Percentiles rank a stretch among this genome's conserved stretches.
phyloP scores from a whole-genome alignment of 1,140 invertebrate species.

The Dermatophagoides farinae region DNA sequence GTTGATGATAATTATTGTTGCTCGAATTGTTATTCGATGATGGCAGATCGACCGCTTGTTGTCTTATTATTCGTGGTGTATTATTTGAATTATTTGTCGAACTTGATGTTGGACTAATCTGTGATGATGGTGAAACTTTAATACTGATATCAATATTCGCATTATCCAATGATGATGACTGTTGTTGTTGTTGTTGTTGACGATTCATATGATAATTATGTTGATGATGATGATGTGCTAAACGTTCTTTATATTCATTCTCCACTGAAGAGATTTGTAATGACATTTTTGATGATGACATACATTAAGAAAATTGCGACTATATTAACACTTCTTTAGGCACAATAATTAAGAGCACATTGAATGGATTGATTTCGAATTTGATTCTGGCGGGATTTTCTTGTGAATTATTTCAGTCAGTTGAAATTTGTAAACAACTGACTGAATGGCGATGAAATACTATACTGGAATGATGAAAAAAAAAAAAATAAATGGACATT shows the following conservation, averaged over 20 bases:
- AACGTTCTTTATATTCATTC: slow-evolving; percentile 5
- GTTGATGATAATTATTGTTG: not conserved
- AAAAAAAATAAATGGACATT: too few relatives aligned
- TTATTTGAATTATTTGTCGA: not conserved
- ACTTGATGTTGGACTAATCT: not conserved
- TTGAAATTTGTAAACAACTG: too few relatives aligned
- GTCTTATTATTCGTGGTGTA: slow-evolving; percentile 5
- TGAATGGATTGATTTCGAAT: too few relatives aligned
- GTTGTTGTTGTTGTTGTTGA: not conserved
- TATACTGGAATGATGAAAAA: too few relatives aligned
- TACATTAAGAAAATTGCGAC: too few relatives aligned
- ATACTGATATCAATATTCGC: slow-evolving; percentile 2
- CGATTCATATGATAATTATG: not conserved
- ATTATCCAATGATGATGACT: not conserved
- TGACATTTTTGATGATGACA: not conserved
- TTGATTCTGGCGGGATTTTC: too few relatives aligned
- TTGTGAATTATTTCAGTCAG: too few relatives aligned
- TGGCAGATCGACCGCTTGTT: slow-evolving; percentile 12
- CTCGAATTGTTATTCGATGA: not conserved
- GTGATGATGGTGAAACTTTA: not conserved
- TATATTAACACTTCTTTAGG: too few relatives aligned
- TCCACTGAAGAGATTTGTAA: slow-evolving; percentile 5
- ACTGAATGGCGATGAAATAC: too few relatives aligned
- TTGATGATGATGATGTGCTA: not conserved
- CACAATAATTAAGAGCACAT: too few relatives aligned